Conservation (phyloP, 1,140 invertebrate genomes). For the Zaprionus ghesquierei region DNA sequence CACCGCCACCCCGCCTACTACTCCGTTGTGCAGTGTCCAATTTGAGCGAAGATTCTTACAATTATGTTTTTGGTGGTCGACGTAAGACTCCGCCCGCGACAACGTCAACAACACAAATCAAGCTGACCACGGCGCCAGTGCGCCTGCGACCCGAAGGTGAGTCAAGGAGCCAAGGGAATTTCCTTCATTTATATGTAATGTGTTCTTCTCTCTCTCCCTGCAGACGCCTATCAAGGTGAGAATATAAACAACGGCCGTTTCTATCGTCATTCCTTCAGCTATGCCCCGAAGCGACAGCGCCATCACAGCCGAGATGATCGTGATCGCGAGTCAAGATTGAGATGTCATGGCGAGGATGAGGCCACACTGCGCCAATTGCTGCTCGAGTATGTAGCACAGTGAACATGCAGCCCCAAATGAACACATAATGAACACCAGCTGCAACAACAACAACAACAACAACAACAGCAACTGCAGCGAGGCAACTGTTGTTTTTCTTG, state of each 20-base stretch:
- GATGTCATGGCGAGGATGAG: constrained; percentile 83
- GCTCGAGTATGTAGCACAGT: constrained; percentile 81
- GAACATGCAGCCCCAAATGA: constrained; percentile 29
- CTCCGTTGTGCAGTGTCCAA: constrained; percentile 83
- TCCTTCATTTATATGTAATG: too few species aligned
- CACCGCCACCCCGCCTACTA: neutral
- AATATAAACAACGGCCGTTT: constrained; percentile 82
- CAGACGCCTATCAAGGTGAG: constrained; percentile 77
- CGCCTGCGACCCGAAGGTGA: constrained; percentile 81
- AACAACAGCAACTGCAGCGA: neutral
- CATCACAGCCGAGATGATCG: constrained; percentile 77
- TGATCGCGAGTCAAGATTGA: constrained; percentile 80
- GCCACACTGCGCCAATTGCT: constrained; percentile 82
- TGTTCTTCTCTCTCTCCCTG: too few species aligned
- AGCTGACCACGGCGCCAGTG: constrained; percentile 82
- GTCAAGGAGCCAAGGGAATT: too few species aligned
- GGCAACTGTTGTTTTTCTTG: constrained; percentile 3
- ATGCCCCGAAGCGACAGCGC: constrained; percentile 78
- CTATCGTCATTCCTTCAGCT: constrained; percentile 82
- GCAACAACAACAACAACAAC: neutral
- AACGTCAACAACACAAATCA: constrained; percentile 82
- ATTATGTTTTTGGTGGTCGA: constrained; percentile 83
- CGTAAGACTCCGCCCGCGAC: constrained; percentile 82
- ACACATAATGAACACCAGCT: constrained; percentile 39
- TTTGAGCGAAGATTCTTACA: constrained; percentile 83